Base-by-base conservation (phyloP, 2,888 invertebrate species). In the Lasioglossum morio region DNA sequence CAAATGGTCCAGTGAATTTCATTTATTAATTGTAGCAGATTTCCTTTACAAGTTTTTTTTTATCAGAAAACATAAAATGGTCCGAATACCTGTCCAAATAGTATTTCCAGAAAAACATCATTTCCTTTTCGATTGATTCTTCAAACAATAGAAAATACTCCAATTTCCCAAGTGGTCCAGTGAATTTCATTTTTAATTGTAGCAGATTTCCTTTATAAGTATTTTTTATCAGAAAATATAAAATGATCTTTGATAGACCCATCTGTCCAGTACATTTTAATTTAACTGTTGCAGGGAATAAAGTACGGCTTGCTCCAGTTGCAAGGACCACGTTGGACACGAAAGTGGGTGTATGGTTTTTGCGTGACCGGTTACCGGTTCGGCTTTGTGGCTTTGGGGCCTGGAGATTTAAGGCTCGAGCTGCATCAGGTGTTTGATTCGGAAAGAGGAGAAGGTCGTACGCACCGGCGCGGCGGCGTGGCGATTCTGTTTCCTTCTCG, bases 401-500 rank as follows among this genome's bases (percentile, higher is more conserved):
- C 10, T 53, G 30, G 19, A 10, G 66, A 34, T 69, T 69, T 69
- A 12, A 69, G 23, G 66, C 30, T 66, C 66, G 19, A 3, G 8
- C 69, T 69, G 37, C 69, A 69, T 69, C 34, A 23, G 69, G 34
- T 37, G 69, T 81, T 69, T 48, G 74, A 81, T 81, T 84, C 27
- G 34, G 16, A 70, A 77, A 23, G 72, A 74, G 70, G 30, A 34
- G 57, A 60, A 72, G 63, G 73, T 77, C 72, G 70, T 30, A 12
- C 70, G 30, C 78, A 40, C 37, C 70, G 74, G 66, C 43, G 34
- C 46, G 8, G 34, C 46, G 8, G 60, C 57, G 4, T 27, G 60
- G 60, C 60, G 5, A 14, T 60, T 60, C 23, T n/a, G 53, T 77
- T 69, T 72, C 70, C 72, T 40, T 76, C 76, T 76, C 70, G 46